phyloP scores from a whole-genome alignment of 1,140 invertebrate genomes.

The Samia ricini region DNA sequence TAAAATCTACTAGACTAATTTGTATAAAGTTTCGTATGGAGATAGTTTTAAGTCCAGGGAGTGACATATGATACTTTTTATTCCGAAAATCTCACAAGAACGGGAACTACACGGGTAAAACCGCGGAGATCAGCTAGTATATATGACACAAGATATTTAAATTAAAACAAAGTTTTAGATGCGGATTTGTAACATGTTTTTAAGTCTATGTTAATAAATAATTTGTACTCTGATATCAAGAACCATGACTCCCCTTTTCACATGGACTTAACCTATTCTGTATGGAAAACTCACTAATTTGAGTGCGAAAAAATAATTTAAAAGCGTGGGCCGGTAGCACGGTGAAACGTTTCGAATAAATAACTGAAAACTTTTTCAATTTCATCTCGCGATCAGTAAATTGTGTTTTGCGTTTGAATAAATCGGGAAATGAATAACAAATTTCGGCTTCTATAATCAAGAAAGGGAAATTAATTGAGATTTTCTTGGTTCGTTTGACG shows the following conservation, averaged over 20 bases:
- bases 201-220: not conserved
- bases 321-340: constrained; percentile 38
- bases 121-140: too few relatives aligned
- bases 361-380: constrained; percentile 75
- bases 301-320: constrained; percentile 48
- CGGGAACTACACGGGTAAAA: too few relatives aligned
- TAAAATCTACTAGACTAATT: too few relatives aligned
- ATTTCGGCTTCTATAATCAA: constrained; percentile 61
- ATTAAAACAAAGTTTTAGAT: too few relatives aligned
- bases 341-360: constrained; percentile 60
- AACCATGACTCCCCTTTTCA: not conserved
- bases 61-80: too few relatives aligned
- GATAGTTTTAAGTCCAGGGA: too few relatives aligned
- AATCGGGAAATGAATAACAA: constrained; percentile 71
- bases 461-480: constrained; percentile 58
- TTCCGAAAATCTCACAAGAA: too few relatives aligned
- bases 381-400: constrained; percentile 63
- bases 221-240: not conserved
- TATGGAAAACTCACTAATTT: not conserved
- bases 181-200: too few relatives aligned
- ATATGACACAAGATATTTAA: too few relatives aligned
- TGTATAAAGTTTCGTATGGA: too few relatives aligned
- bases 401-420: constrained; percentile 72
- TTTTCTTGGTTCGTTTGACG: constrained; percentile 16
- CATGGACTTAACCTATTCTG: not conserved